Percentiles rank a stretch among this genome's conserved stretches.
phyloP scores from a whole-genome alignment of 2,797 vertebrate species.

The Arctocebus calabarensis region DNA sequence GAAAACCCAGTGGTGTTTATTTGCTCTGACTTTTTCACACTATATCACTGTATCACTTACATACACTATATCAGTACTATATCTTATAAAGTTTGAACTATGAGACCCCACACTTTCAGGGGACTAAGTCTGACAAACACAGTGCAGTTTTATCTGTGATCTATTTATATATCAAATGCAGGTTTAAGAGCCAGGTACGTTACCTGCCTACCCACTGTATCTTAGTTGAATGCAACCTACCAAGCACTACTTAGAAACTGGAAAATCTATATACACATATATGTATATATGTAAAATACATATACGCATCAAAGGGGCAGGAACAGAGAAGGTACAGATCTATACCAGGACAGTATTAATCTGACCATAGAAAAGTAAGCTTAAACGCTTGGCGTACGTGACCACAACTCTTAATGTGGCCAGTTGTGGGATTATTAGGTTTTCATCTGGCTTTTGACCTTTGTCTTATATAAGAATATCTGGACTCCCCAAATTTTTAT shows the following conservation, averaged over 20 bases:
- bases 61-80: neutral
- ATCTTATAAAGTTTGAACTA: neutral
- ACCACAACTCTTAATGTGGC: neutral
- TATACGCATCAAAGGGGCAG: neutral
- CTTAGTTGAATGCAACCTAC: neutral
- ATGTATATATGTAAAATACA: neutral
- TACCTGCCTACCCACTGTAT: neutral
- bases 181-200: neutral
- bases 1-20: neutral
- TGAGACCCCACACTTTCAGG: neutral
- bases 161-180: neutral
- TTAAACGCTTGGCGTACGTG: neutral
- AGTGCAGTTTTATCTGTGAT: neutral
- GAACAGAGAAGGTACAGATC: neutral
- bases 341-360: neutral
- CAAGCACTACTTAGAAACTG: neutral
- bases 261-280: neutral
- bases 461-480: neutral
- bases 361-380: neutral
- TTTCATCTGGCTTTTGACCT: neutral
- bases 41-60: too few relatives aligned
- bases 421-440: neutral
- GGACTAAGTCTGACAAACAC: neutral
- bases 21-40: slow-evolving; percentile 1
- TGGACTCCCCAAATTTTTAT: slow-evolving; percentile 18